phyloP scores from a whole-genome alignment of 2,888 invertebrate genomes.

The Synanthedon myopaeformis region DNA sequence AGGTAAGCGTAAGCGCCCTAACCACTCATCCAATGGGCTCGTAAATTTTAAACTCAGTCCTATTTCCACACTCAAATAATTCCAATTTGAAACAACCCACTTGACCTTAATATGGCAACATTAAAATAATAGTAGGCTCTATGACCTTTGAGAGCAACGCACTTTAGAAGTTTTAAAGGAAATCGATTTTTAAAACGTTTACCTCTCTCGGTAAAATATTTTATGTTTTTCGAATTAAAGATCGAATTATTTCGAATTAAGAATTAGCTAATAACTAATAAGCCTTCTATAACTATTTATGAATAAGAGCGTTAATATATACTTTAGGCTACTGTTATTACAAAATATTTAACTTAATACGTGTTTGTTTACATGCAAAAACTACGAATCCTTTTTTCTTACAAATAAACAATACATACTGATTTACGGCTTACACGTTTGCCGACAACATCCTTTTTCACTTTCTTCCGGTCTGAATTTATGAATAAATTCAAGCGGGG shows the following conservation, averaged over 20 bases:
- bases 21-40: no score
- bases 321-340: no score
- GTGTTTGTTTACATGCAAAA: not conserved
- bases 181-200: constrained; percentile 17
- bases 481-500: constrained; percentile 20
- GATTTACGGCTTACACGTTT: constrained; percentile 30
- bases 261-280: not conserved
- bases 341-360: no score
- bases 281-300: no score
- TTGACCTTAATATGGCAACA: constrained; percentile 33
- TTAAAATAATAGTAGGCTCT: constrained; percentile 13
- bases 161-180: constrained; percentile 33
- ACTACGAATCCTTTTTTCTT: not conserved
- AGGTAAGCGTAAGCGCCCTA: no score
- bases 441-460: constrained; percentile 13
- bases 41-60: not conserved
- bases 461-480: constrained; percentile 20
- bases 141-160: constrained; percentile 41
- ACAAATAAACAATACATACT: constrained; percentile 8
- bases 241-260: not conserved
- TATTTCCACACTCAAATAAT: constrained; percentile 10
- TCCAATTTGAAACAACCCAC: constrained; percentile 23
- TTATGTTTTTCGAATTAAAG: not conserved
- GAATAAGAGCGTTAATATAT: no score
- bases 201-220: not conserved